Base-by-base conservation (phyloP, 2,797 vertebrate genomes). In the Oreortyx pictus region DNA sequence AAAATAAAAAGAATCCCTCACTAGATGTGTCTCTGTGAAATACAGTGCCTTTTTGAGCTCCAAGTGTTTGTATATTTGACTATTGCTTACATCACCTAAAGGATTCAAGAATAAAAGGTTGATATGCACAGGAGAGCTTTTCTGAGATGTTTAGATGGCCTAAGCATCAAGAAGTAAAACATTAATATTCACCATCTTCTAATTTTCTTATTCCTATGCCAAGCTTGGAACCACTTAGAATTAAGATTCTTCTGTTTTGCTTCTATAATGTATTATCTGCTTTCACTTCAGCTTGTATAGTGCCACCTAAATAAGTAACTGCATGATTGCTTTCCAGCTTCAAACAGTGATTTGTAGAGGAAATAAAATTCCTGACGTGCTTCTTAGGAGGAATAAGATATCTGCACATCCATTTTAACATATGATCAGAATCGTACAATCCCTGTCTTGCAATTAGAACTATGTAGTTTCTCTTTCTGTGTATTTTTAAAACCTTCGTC, bases 141-240 rank as follows among this genome's bases (percentile, higher is more conserved):
- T 82, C 76, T 72, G 84, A 87, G 65, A 41, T 87, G 73, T 83
- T 93, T 41, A 41, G 39, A 41, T 41, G 39, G 39, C 13, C 39
- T 41, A 41, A 41, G 39, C 39, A 41, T 41, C 39, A 41, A 41
- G 39, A 41, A 41, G 39, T 41, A 41, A 41, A 41, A 41, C 13
- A 41, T 41, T 41, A 90, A 83, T 94, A 92, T 91, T 94, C 50
- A 90, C 85, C 70, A 8, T 73, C 35, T 87, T 94, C 56, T 88
- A 78, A 92, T 95, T 90, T 92, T 70, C 82, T 88, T 88, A 91
- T 91, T 95, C 83, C 60, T 89, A 87, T 94, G 88, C 90, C 84
- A 93, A 87, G 73, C 56, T 74, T 70, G 35, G 79, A 92, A 85
- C 59, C 47, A 73, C 56, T 83, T 64, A 79, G 59, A 93, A 89